Conservation (phyloP, 2,888 invertebrate genomes). For the Eustalomyia histrio region DNA sequence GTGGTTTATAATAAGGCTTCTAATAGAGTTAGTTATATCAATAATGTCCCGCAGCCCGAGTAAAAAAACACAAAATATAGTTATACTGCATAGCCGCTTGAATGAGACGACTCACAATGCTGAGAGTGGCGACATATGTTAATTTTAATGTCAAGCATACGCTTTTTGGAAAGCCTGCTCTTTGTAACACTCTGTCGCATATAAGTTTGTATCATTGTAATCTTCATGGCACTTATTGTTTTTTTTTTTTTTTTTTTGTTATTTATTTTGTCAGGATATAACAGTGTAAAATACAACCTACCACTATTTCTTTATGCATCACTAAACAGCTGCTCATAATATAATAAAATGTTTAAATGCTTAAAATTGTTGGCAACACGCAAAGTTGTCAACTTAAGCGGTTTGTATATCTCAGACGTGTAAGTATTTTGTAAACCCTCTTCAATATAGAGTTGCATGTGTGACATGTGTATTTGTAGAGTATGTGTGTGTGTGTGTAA, state of each 20-base stretch:
- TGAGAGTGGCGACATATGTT: too few species aligned
- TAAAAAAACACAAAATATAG: too few species aligned
- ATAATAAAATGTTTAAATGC: slow-evolving; percentile 39
- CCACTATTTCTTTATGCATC: background rate
- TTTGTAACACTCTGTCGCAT: too few species aligned
- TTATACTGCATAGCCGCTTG: too few species aligned
- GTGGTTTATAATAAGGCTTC: too few species aligned
- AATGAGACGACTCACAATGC: too few species aligned
- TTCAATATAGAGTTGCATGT: slow-evolving; percentile 16
- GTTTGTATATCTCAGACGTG: background rate
- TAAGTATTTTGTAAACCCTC: slow-evolving; percentile 27
- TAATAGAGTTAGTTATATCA: too few species aligned
- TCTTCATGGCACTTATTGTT: background rate
- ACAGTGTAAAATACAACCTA: background rate
- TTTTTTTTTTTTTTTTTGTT: too few species aligned
- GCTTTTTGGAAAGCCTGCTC: too few species aligned
- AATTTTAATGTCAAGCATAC: too few species aligned
- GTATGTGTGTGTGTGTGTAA: background rate
- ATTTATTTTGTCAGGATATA: background rate
- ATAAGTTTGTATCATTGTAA: background rate
- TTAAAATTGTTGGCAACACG: slow-evolving; percentile 46
- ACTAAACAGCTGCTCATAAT: slow-evolving; percentile 27
- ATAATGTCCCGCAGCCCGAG: too few species aligned
- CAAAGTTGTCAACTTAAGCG: slow-evolving; percentile 35
- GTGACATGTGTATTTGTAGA: background rate